Conservation (phyloP, 2,797 vertebrate species). For the Syngnathus rostellatus region DNA sequence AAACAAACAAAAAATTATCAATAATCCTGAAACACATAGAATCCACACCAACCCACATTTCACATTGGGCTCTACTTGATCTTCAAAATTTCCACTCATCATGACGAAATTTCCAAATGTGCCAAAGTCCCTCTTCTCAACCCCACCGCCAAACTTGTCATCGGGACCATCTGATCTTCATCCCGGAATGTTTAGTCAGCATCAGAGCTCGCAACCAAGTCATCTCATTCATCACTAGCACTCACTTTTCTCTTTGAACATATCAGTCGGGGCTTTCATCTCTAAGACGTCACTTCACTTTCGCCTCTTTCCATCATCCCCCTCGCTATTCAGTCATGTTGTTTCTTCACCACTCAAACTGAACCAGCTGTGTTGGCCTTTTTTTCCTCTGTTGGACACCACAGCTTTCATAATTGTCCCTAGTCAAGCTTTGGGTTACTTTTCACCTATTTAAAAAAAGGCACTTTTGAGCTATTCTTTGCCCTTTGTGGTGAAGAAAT, state of each 20-base stretch:
- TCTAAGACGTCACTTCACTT: conserved; percentile 23
- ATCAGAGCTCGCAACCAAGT: conserved; percentile 35
- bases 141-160: neutral
- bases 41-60: neutral
- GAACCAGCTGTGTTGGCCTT: conserved; percentile 3
- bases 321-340: conserved; percentile 18
- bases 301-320: conserved; percentile 24
- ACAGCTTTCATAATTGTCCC: conserved; percentile 19
- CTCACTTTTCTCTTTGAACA: conserved; percentile 29
- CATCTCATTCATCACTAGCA: conserved; percentile 37
- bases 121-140: neutral
- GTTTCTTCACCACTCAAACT: conserved; percentile 19
- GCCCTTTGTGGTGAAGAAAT: neutral
- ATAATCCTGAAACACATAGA: neutral
- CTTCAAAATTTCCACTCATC: neutral
- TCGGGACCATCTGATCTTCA: conserved; percentile 8
- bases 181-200: conserved; percentile 24
- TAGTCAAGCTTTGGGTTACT: neutral
- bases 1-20: conserved; percentile 22
- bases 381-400: neutral
- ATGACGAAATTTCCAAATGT: neutral
- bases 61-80: neutral
- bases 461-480: neutral
- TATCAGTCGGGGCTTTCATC: conserved; percentile 6
- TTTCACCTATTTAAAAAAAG: neutral